Evolutionary conservation across 1,140 invertebrate genomes (phyloP), one percentile per base, ranked within the genome.

Genomic region (Hypsibius dujardini): DNA sequence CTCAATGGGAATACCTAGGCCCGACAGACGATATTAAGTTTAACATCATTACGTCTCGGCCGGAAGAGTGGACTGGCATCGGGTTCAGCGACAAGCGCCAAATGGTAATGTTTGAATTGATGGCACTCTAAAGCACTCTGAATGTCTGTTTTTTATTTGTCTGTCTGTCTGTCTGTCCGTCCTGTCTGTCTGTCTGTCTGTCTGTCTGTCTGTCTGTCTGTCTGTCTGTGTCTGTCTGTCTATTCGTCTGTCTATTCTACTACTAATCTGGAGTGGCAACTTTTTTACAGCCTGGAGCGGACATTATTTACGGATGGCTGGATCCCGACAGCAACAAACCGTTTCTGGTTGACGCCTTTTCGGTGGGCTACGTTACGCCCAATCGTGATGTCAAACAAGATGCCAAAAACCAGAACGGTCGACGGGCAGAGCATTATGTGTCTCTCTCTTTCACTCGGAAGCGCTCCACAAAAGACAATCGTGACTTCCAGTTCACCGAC

Each of bases 401-500:
- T 76, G 84, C 91, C 60, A 84, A 82, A 73, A 87, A 89, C 75
- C 81, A 82, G 3, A 83, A 82, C 1, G 90, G 89, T 46, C 83
- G 80, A 70, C 84, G 87, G 59, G 81, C 84, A 46, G 86, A 93
- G 76, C 90, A 90, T 0, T 80, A 87, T 14, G 89, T 88, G 0
- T 89, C 86, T 0, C 79, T 94, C 2, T 85, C 83, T 67, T 95
- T 95, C 76, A 85, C 84, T 1, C 84, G 91, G 74, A 89, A 88
- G 77, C 80, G 90, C 3, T 78, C 84, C 3, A 90, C 90, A 28
- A 85, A 84, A 14, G 91, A 95, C 79, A 2, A 28, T 40, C 77
- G 71, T 82, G 90, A 94, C 79, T 79, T 91, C 47, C 86, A 87
- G 46, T 92, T 95, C 79, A 87, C 87, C 0, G 86, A 91, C 75